Conservation (phyloP, 2,113 vertebrate genomes). For the Ornithorhynchus anatinus region DNA sequence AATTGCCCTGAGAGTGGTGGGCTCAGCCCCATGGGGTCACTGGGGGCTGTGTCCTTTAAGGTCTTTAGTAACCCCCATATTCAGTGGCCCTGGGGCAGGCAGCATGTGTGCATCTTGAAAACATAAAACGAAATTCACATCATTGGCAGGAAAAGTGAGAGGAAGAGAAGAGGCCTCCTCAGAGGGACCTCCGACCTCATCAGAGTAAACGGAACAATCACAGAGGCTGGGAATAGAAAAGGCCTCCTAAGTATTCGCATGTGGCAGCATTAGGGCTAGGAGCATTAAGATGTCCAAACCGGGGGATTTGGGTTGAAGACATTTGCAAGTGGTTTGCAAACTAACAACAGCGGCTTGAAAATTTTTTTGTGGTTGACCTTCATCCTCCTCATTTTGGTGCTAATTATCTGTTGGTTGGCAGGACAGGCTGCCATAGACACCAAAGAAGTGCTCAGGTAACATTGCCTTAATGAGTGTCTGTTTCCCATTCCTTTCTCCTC, state of each 20-base stretch:
- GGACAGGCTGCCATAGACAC: neutral
- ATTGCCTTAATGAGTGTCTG: accelerated
- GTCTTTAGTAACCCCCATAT: too few species aligned
- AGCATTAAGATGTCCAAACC: neutral
- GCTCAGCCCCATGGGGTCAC: neutral
- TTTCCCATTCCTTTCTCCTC: neutral
- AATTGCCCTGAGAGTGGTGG: too few species aligned
- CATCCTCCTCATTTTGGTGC: neutral
- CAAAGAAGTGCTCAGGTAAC: neutral
- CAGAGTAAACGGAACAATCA: too few species aligned
- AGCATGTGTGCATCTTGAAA: too few species aligned
- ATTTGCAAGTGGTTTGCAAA: neutral
- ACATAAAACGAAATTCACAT: too few species aligned
- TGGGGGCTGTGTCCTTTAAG: accelerated
- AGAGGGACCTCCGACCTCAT: too few species aligned
- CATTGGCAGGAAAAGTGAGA: too few species aligned
- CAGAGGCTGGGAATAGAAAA: slow-evolving; percentile 9
- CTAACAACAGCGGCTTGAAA: slow-evolving; percentile 34
- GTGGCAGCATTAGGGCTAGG: slow-evolving; percentile 10
- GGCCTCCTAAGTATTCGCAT: neutral
- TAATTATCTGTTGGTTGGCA: neutral
- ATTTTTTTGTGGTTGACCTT: neutral
- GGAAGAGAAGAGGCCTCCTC: too few species aligned
- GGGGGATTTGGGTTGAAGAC: slow-evolving; percentile 32
- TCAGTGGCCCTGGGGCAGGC: too few species aligned